phyloP scores from a whole-genome alignment of 2,797 vertebrate species.

The Harpagifer antarcticus region DNA sequence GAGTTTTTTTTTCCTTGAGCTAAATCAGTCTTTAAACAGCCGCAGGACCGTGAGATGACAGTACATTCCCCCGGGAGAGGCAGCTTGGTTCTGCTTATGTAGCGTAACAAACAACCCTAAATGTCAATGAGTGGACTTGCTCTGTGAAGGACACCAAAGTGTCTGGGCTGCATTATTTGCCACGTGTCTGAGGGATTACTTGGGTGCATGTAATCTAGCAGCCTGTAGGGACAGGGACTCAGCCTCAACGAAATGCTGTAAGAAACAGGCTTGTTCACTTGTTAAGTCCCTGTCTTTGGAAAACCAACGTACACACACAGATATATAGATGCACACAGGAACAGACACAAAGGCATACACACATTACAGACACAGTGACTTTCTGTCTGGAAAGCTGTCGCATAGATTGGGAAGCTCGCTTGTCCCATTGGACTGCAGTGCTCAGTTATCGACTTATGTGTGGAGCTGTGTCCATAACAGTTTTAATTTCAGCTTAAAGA shows the following conservation, averaged over 20 bases:
- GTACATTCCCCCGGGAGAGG: slow-evolving; percentile 64
- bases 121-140: slow-evolving; percentile 83
- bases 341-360: slow-evolving; percentile 51
- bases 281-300: slow-evolving; percentile 72
- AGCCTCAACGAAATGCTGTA: slow-evolving; percentile 73
- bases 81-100: slow-evolving; percentile 69
- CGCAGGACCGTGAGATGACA: slow-evolving; percentile 52
- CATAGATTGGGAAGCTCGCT: slow-evolving; percentile 64
- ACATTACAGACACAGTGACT: slow-evolving; percentile 29
- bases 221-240: slow-evolving; percentile 81
- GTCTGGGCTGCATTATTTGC: slow-evolving; percentile 80
- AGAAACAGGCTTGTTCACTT: slow-evolving; percentile 74
- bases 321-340: slow-evolving; percentile 56
- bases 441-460: slow-evolving; percentile 84
- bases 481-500: slow-evolving; percentile 82
- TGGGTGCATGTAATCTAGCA: slow-evolving; percentile 84
- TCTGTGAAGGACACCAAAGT: slow-evolving; percentile 85
- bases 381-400: slow-evolving; percentile 66
- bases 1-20: slow-evolving; percentile 43
- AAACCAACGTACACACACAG: slow-evolving; percentile 55
- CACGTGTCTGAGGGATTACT: slow-evolving; percentile 84
- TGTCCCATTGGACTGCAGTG: slow-evolving; percentile 71
- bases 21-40: slow-evolving; percentile 62
- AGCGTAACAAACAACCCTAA: slow-evolving; percentile 81
- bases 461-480: slow-evolving; percentile 79